phyloP scores from a whole-genome alignment of 2,888 invertebrate species.

The Didymodactylos carnosus region DNA sequence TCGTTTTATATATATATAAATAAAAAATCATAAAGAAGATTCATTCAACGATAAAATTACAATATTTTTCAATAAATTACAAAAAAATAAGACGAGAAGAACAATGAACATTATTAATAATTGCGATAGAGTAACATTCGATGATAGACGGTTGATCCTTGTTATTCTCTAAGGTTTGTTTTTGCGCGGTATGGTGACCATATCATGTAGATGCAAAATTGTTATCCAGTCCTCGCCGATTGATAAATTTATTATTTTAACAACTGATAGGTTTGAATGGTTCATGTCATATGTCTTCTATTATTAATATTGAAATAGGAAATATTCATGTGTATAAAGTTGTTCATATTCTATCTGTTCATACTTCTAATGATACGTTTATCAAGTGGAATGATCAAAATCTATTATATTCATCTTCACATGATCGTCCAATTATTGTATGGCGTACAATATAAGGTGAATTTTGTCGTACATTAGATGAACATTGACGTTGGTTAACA shows the following conservation, averaged over 20 bases:
- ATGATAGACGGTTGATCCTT: too few relatives aligned
- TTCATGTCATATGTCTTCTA: constrained; percentile 38
- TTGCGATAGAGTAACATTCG: too few relatives aligned
- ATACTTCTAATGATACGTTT: constrained; percentile 70
- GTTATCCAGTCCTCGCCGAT: constrained; percentile 72
- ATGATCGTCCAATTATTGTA: constrained; percentile 81
- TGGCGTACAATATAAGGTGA: constrained; percentile 79
- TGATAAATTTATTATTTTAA: constrained; percentile 85
- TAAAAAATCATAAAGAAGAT: too few relatives aligned
- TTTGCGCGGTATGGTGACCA: too few relatives aligned
- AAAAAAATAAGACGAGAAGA: too few relatives aligned
- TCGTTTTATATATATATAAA: too few relatives aligned
- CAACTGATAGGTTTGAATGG: constrained; percentile 62
- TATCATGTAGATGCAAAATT: neutral
- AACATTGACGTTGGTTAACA: constrained; percentile 99
- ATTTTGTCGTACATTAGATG: constrained; percentile 67
- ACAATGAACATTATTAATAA: too few relatives aligned
- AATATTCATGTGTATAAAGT: constrained; percentile 60
- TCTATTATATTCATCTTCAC: constrained; percentile 78
- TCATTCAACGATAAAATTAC: too few relatives aligned
- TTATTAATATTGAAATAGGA: constrained; percentile 82
- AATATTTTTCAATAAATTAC: too few relatives aligned
- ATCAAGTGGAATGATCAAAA: constrained; percentile 87
- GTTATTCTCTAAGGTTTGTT: too few relatives aligned
- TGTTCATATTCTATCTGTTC: constrained; percentile 48